Evolutionary conservation across 1,140 invertebrate species (phyloP), one percentile per base, ranked within the genome.

Genomic region (Ooceraea biroi): DNA sequence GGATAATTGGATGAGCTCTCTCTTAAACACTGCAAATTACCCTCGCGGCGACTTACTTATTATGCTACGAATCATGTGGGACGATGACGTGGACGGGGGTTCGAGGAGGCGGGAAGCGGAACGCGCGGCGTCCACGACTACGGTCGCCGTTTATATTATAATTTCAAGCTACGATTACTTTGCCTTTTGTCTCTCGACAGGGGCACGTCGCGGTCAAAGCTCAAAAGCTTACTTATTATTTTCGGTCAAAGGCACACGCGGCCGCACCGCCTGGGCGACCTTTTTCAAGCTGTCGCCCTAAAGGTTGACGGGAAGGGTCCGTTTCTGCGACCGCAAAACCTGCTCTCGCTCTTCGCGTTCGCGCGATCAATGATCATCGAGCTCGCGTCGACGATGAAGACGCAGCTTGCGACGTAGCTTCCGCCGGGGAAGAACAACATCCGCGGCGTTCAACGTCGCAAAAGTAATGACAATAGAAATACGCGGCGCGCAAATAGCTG

Each of bases 141-240:
- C 71, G 55, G 61, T 61, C 73, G 85, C 90, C 88, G 89, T 91
- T 93, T 92, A 91, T 92, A 92, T 93, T 92, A 93, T 91, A 93
- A 93, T 93, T 93, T 92, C 90, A 92, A 93, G 90, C 92, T 91
- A 91, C 91, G 92, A 93, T 93, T 93, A 93, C 91, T 93, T 91
- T 91, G 89, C 84, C 92, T 92, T 92, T 92, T 92, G 91, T 93
- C 89, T 86, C 85, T 69, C 85, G 85, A 92, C 87, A 87, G 90
- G 89, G 74, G 89, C 72, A 84, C 87, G 57, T 87, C 80, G 84
- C 78, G 87, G 89, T 88, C 87, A 91, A 91, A 91, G 91, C 88
- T 92, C 88, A 90, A 92, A 90, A 90, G 88, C 86, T 90, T 86
- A 90, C 89, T 91, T 90, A 91, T 92, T 91, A 90, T 92, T 91